Evolutionary conservation across 2,888 invertebrate genomes (phyloP).

Genomic region (Brachylomia viminalis): DNA sequence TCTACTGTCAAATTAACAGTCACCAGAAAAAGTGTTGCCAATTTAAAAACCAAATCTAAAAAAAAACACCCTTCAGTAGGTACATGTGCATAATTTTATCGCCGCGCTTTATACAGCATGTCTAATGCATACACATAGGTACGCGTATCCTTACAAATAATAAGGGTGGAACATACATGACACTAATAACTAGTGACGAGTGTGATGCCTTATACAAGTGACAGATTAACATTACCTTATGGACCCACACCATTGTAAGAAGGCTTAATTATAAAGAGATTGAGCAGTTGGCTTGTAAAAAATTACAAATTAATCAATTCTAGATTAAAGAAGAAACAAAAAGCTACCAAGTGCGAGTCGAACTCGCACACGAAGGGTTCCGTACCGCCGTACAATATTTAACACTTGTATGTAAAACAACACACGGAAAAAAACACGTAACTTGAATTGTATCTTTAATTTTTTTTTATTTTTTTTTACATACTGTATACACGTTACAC

Average conservation of each 20-base stretch:
- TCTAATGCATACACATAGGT: constrained; percentile 6
- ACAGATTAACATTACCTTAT: constrained; percentile 41
- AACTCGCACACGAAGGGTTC: background rate
- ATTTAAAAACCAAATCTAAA: too few relatives aligned
- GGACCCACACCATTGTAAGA: constrained; percentile 25
- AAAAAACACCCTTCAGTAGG: too few relatives aligned
- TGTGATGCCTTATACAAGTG: constrained; percentile 23
- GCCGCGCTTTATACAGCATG: background rate
- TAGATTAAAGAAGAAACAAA: constrained; percentile 16
- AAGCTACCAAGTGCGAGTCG: background rate
- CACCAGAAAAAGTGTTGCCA: too few relatives aligned
- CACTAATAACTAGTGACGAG: background rate
- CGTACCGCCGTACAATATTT: background rate
- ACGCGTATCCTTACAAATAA: background rate
- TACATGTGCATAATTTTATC: background rate
- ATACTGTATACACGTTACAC: too few relatives aligned
- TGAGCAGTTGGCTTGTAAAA: constrained; percentile 36
- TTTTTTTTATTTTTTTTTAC: background rate
- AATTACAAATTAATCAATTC: constrained; percentile 38
- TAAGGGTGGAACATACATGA: constrained; percentile 13
- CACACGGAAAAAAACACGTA: too few relatives aligned
- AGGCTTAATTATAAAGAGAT: constrained; percentile 42
- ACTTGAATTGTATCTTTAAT: background rate
- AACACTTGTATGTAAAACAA: background rate
- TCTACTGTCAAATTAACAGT: too few relatives aligned